phyloP scores from a whole-genome alignment of 1,140 invertebrate species.

The Cheumatopsyche charites region DNA sequence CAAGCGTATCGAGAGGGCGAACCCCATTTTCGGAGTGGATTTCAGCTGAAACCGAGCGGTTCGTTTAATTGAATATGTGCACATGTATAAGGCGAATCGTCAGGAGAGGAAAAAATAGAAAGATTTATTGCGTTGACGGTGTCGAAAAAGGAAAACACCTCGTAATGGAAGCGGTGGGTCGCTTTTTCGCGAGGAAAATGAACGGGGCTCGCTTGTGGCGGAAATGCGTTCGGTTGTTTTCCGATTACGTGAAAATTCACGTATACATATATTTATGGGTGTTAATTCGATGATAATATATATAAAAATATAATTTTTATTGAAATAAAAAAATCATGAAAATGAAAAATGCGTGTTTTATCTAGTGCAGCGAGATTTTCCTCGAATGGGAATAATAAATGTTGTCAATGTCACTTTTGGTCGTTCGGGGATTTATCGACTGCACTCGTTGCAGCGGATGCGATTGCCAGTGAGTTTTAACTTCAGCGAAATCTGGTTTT shows the following conservation, averaged over 20 bases:
- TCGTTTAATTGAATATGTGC: conserved; percentile 18
- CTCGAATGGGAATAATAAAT: conserved; percentile 43
- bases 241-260: too few species aligned
- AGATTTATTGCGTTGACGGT: conserved; percentile 1
- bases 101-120: conserved; percentile 4
- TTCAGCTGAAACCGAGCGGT: conserved; percentile 2
- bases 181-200: not conserved
- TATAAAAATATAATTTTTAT: conserved; percentile 19
- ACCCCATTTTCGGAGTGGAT: not conserved
- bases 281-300: conserved; percentile 17
- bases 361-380: not conserved
- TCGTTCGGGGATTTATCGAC: conserved; percentile 42
- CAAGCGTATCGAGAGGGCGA: not conserved
- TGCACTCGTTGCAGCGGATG: conserved; percentile 20
- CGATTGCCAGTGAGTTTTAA: not conserved
- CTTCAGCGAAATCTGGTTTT: not conserved
- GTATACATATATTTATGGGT: too few species aligned
- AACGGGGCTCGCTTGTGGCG: not conserved
- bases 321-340: conserved; percentile 20
- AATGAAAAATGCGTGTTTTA: not conserved
- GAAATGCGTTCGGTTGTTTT: not conserved
- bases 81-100: not conserved
- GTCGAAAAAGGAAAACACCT: conserved; percentile 39
- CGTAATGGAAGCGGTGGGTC: conserved; percentile 31
- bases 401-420: conserved; percentile 38